A percentile compares a stretch with the other conserved stretches of the same genome.
Conservation (phyloP, 2,797 vertebrate genomes). For the Takifugu rubripes region DNA sequence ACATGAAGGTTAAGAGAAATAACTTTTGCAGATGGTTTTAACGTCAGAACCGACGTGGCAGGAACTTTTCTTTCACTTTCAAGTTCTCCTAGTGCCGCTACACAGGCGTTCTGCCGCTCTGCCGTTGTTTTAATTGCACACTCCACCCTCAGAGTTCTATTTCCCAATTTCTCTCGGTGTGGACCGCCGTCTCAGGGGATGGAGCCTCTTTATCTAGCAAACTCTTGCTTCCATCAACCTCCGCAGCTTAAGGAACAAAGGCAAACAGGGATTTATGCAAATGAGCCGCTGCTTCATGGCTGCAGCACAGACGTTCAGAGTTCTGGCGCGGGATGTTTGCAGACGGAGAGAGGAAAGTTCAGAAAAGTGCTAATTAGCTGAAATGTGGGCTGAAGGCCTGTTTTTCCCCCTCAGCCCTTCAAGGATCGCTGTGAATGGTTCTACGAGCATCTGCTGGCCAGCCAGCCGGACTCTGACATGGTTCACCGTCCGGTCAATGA, state of each 20-base stretch:
- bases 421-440: constrained; percentile 99
- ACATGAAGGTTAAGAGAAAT: no score
- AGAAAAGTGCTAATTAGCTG: constrained; percentile 12
- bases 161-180: constrained; percentile 44
- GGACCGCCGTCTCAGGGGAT: constrained; percentile 19
- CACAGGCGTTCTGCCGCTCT: background rate
- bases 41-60: no score
- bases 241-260: constrained; percentile 59
- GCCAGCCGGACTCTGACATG: constrained; percentile 95
- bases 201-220: constrained; percentile 25
- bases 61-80: constrained; percentile 31
- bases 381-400: constrained; percentile 21
- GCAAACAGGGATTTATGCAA: constrained; percentile 66
- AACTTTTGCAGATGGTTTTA: no score
- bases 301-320: constrained; percentile 23
- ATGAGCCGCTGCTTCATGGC: constrained; percentile 37
- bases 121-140: constrained; percentile 66
- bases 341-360: constrained; percentile 32
- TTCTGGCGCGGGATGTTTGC: constrained; percentile 33
- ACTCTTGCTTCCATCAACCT: constrained; percentile 46
- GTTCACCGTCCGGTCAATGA: constrained; percentile 96
- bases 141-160: constrained; percentile 70
- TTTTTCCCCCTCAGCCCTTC: constrained; percentile 81
- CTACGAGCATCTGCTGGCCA: constrained; percentile 92
- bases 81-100: constrained; percentile 60